Percentiles rank a stretch among this genome's conserved stretches.
Evolutionary conservation across 2,797 vertebrate species (phyloP).

Genomic region (Anguilla anguilla): DNA sequence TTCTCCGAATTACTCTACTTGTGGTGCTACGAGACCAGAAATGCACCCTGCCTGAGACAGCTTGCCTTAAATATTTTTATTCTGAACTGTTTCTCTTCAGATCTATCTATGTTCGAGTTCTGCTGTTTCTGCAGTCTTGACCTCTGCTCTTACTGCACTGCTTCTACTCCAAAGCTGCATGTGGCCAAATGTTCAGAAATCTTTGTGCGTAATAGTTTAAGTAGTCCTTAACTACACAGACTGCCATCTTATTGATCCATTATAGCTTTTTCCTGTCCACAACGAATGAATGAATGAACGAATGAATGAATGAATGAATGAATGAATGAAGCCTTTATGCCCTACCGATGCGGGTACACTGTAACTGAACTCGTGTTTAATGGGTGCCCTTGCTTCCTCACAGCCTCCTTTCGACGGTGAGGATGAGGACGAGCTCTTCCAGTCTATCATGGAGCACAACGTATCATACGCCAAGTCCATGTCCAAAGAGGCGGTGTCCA

Average conservation of each 20-base stretch:
- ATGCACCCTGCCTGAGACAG: neutral
- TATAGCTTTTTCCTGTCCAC: neutral
- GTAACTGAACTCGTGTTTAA: too few species aligned
- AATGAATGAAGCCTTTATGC: too few species aligned
- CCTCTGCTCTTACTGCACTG: too few species aligned
- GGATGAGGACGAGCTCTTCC: slow-evolving; percentile 96
- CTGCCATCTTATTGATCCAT: neutral
- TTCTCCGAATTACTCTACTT: neutral
- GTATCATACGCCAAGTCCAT: slow-evolving; percentile 97
- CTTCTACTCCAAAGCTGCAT: neutral
- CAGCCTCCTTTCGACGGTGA: slow-evolving; percentile 97
- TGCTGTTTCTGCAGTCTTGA: neutral
- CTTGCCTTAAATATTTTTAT: neutral
- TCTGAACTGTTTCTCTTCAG: neutral
- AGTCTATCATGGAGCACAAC: slow-evolving; percentile 99
- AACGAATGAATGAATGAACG: neutral
- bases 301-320: too few species aligned
- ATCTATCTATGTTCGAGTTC: neutral
- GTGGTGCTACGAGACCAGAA: neutral
- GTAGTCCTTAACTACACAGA: neutral
- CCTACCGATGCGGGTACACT: too few species aligned
- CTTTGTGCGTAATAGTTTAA: neutral
- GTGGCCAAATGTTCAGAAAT: neutral
- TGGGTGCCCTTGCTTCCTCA: slow-evolving; percentile 3
- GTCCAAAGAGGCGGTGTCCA: slow-evolving; percentile 96